Percentiles rank a stretch among this genome's conserved stretches.
phyloP scores from a whole-genome alignment of 2,888 invertebrate genomes.

The Drosophila quasianomalipes region DNA sequence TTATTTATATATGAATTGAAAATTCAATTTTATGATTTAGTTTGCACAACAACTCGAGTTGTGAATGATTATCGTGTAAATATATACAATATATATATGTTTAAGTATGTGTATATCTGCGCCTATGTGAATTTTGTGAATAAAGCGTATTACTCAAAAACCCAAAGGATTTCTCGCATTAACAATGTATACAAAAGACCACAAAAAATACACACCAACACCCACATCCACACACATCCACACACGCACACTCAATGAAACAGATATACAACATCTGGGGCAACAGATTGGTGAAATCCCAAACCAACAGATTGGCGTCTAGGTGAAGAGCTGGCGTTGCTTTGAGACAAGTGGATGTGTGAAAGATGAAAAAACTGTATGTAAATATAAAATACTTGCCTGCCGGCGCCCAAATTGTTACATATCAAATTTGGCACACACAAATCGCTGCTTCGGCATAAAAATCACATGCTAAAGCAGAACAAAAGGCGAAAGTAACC shows the following conservation, averaged over 20 bases:
- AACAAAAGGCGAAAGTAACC: neutral
- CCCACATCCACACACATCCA: neutral
- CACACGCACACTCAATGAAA: neutral
- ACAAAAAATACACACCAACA: neutral
- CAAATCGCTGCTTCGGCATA: constrained; percentile 29
- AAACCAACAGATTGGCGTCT: constrained; percentile 33
- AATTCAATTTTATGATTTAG: constrained; percentile 15
- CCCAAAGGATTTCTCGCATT: constrained; percentile 12
- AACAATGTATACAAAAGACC: constrained; percentile 9
- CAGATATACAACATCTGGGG: neutral
- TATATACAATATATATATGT: constrained; percentile 24
- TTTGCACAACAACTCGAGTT: constrained; percentile 29
- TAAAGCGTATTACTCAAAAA: constrained; percentile 68
- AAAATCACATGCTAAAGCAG: constrained; percentile 29
- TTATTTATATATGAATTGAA: constrained; percentile 11
- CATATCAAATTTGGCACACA: constrained; percentile 19
- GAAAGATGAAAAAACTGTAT: constrained; percentile 33
- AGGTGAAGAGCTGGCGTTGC: constrained; percentile 30
- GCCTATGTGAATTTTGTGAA: constrained; percentile 60
- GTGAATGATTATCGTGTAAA: constrained; percentile 28
- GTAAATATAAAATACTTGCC: constrained; percentile 73
- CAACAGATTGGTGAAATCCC: constrained; percentile 61
- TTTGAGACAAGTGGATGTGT: constrained; percentile 28
- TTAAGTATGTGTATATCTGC: constrained; percentile 39
- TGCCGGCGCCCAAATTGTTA: constrained; percentile 30